phyloP scores from a whole-genome alignment of 2,888 invertebrate genomes.

The Abscondita cerata region DNA sequence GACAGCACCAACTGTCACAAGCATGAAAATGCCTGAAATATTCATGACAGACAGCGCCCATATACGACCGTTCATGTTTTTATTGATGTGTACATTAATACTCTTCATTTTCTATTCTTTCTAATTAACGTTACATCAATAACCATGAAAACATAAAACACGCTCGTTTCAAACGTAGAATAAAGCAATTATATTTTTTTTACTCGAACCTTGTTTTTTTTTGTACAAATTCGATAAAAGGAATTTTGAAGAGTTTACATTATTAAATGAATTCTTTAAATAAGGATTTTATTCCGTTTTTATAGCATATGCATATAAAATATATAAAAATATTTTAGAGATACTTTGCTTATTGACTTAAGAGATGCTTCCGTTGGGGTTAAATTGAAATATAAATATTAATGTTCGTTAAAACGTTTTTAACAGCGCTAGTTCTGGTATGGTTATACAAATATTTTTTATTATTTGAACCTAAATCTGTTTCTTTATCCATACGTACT shows the following conservation, averaged over 20 bases:
- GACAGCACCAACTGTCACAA: constrained; percentile 33
- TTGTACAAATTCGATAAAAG: too few species aligned
- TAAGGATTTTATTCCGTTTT: constrained; percentile 11
- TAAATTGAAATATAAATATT: not conserved
- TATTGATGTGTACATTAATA: constrained; percentile 30
- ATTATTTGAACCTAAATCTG: too few species aligned
- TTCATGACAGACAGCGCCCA: constrained; percentile 41
- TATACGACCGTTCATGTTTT: constrained; percentile 26
- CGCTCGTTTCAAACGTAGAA: too few species aligned
- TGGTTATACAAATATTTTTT: too few species aligned
- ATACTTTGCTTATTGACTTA: constrained; percentile 4
- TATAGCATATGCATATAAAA: constrained; percentile 8
- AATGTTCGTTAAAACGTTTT: not conserved
- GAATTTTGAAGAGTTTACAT: too few species aligned
- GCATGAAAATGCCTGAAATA: constrained; percentile 42
- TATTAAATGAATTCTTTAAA: constrained; percentile 18
- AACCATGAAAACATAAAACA: too few species aligned
- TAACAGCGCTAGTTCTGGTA: not conserved
- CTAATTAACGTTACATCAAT: too few species aligned
- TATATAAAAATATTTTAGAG: not conserved
- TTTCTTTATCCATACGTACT: too few species aligned
- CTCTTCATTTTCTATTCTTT: too few species aligned
- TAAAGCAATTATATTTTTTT: too few species aligned
- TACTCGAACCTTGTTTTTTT: too few species aligned
- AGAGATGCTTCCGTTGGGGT: not conserved